Evolutionary conservation across 2,888 invertebrate genomes (phyloP).

Genomic region (Campopleginae sp.): DNA sequence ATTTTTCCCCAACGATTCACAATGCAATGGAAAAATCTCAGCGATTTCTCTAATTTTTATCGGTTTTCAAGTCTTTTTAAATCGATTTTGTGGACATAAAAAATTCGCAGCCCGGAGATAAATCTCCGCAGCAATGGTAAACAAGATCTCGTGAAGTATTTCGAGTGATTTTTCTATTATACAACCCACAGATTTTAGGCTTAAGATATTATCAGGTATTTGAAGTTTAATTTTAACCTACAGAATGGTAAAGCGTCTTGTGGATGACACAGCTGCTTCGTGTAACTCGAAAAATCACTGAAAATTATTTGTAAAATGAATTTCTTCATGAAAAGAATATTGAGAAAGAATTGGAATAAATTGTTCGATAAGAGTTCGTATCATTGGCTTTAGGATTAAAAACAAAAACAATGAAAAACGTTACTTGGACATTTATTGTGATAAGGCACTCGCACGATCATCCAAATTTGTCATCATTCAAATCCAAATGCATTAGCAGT

Average conservation of each 20-base stretch:
- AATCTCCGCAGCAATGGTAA: background rate
- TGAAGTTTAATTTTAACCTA: slow-evolving; percentile 60
- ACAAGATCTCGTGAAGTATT: slow-evolving; percentile 21
- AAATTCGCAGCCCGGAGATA: no score
- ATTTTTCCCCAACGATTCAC: background rate
- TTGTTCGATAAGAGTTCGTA: background rate
- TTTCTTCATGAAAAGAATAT: background rate
- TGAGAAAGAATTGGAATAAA: no score
- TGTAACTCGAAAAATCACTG: background rate
- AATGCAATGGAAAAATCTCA: background rate
- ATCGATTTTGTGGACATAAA: no score
- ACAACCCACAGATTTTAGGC: slow-evolving; percentile 52
- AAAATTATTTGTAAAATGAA: background rate
- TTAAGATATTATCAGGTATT: slow-evolving; percentile 66
- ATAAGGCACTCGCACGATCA: background rate
- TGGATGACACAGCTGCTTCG: slow-evolving; percentile 39
- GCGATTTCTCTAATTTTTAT: background rate
- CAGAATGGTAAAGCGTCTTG: slow-evolving; percentile 64
- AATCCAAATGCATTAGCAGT: background rate
- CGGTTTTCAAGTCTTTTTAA: background rate
- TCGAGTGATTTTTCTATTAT: slow-evolving; percentile 65
- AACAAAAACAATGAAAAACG: background rate
- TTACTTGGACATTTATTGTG: background rate
- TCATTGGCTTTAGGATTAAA: background rate
- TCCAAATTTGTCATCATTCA: background rate